Evolutionary conservation across 2,797 vertebrate species (phyloP), one percentile per base, ranked within the genome.

Genomic region (Gymnopithys bicolor): DNA sequence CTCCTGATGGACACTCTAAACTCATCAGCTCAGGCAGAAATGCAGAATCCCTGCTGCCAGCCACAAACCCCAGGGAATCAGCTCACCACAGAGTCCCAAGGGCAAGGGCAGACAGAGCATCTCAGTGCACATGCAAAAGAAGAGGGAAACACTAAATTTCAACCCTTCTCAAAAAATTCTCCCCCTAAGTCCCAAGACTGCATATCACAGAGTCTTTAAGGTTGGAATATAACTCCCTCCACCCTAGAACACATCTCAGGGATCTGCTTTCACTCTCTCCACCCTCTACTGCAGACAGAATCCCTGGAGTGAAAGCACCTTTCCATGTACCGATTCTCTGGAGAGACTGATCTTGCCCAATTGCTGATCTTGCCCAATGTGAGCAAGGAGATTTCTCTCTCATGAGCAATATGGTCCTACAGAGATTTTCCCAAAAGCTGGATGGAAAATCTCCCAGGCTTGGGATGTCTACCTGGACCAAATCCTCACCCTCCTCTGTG

Each of bases 241-340:
- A 25, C 10, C 25, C 39, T 55, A 64, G 48, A 60, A 53, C 23
- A 22, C n/a, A 43, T 23, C 41, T 56, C 78, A 18, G 46, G 15
- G 49, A 4, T 16, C 7, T 71, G 51, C 32, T 84, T 87, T 53
- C 21, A 7, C 43, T 58, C 18, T 55, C 35, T 51, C 19, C 46
- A 30, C 27, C 14, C 9, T 15, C 32, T 6, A 14, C 11, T 1
- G 1, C 28, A 63, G 35, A 23, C 64, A 32, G 19, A 18, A 4
- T 0, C 28, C 18, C 51, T n/a, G 28, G 21, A 37, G 43, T 2
- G 23, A 76, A 39, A 59, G 51, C 60, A 43, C 37, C 33, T 68
- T 69, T 45, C 63, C 17, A 10, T 10, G 4, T 10, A 4, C 21
- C 0, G 0, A 16, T 32, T 12, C 28, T 37, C 1, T 3, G 19